Base-by-base conservation (phyloP, 2,888 invertebrate genomes). In the Brachyptera risi region DNA sequence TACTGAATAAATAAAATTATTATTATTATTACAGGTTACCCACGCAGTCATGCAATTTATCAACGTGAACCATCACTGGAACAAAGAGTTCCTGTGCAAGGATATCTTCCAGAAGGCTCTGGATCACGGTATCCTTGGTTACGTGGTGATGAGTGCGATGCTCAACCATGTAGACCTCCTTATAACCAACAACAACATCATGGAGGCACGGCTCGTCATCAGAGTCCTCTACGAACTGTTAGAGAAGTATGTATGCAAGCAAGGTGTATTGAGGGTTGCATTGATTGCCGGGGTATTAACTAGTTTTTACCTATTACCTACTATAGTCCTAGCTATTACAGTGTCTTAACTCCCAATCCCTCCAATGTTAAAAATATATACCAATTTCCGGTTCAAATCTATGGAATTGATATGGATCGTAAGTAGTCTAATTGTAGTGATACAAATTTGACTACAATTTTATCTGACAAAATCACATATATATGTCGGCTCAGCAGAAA, bases 221-320 rank as follows among this genome's bases (percentile, higher is more conserved):
- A 72, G 78, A 65, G 76, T 81, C 0, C 69, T 83, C 0, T 80
- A 80, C 62, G 78, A 78, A 61, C 68, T 82, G 2, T 69, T 83
- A 5, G 74, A 77, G 37, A 44, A 11, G 44, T 44, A n/a, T n/a
- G 23, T 1, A 47, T 3, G 21, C n/a, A n/a, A n/a, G n/a, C n/a
- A 7, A 21, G 9, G 42, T 42, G 19, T 19, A 21, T 42, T 21
- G 17, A 17, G 5, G 11, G 7, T n/a, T n/a, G n/a, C n/a, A n/a
- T n/a, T n/a, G n/a, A n/a, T n/a, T n/a, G n/a, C n/a, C n/a, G n/a
- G n/a, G n/a, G n/a, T n/a, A n/a, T n/a, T n/a, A n/a, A n/a, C n/a
- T n/a, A n/a, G n/a, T n/a, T n/a, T n/a, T n/a, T n/a, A n/a, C n/a
- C n/a, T n/a, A n/a, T n/a, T n/a, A n/a, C n/a, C n/a, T n/a, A n/a